Percentiles rank a stretch among this genome's conserved stretches.
Conservation (phyloP, 35 echinoderm and acorn worm genomes). For the Strongylocentrotus purpuratus region DNA sequence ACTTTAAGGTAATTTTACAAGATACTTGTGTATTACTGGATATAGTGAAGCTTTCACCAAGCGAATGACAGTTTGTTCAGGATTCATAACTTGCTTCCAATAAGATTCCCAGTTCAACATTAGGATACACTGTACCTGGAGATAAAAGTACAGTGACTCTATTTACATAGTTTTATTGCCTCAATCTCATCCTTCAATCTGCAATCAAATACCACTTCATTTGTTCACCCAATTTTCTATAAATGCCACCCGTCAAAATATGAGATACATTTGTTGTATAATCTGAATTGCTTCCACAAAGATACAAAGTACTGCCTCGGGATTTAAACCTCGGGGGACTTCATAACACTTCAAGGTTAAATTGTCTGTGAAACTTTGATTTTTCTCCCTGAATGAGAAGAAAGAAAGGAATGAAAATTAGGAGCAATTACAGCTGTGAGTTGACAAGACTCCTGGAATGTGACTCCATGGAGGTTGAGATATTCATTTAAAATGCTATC, state of each 20-base stretch:
- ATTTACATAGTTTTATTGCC: constrained; percentile 2
- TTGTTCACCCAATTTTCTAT: not conserved
- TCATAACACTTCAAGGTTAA: not conserved
- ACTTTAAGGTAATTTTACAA: too few species aligned
- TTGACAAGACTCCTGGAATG: not conserved
- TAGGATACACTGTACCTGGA: not conserved
- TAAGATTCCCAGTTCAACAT: not conserved
- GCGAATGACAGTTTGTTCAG: not conserved
- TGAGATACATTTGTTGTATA: not conserved
- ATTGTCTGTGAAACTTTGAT: not conserved
- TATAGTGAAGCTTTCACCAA: not conserved
- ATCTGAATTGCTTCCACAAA: not conserved
- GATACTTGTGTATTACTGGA: not conserved
- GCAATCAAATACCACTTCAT: constrained; percentile 10
- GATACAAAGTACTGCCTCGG: not conserved
- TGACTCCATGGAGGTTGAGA: not conserved
- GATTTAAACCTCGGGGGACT: not conserved
- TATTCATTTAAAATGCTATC: not conserved
- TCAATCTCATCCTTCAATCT: constrained; percentile 2
- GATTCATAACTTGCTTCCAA: constrained; percentile 2
- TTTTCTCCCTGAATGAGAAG: not conserved
- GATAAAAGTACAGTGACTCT: constrained; percentile 10
- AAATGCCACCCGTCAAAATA: constrained; percentile 2
- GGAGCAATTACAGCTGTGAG: not conserved
- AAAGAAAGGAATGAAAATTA: constrained; percentile 5